Evolutionary conservation across 2,888 invertebrate species (phyloP).

Genomic region (Slavum lentiscoides): DNA sequence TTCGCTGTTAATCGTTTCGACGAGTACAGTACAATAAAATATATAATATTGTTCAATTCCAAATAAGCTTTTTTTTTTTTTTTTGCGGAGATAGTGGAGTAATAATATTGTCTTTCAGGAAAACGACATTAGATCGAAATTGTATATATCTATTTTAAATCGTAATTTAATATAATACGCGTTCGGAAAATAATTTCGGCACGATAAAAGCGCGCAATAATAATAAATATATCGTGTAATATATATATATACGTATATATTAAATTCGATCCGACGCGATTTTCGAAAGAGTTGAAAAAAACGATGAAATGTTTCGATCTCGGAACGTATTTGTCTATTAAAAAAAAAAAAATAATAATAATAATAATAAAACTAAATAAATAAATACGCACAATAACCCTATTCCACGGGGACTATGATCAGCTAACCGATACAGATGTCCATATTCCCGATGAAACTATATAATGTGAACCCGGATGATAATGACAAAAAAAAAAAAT

Average conservation of each 20-base stretch:
- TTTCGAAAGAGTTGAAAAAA: conserved; percentile 1
- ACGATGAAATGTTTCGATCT: conserved; percentile 8
- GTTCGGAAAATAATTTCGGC: background rate
- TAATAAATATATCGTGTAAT: too few species aligned
- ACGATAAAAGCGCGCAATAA: background rate
- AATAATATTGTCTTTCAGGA: background rate
- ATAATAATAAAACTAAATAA: conserved; percentile 29
- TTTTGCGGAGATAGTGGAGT: background rate
- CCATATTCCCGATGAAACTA: conserved; percentile 53
- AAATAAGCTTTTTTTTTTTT: background rate
- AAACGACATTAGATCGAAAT: background rate
- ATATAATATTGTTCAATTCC: conserved; percentile 8
- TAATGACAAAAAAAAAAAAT: conserved; percentile 15
- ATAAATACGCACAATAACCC: conserved; percentile 42
- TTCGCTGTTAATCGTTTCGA: conserved; percentile 35
- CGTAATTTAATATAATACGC: conserved; percentile 3
- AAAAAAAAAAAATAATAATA: conserved; percentile 10
- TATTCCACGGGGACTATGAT: conserved; percentile 52
- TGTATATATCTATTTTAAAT: conserved; percentile 21
- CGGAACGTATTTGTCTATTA: conserved; percentile 17
- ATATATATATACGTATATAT: background rate
- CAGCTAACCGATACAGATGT: conserved; percentile 49
- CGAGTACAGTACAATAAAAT: conserved; percentile 26
- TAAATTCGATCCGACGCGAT: conserved; percentile 30
- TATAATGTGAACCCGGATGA: conserved; percentile 40